A percentile compares a stretch with the other conserved stretches of the same genome.
phyloP scores from a whole-genome alignment of 1,140 invertebrate species.

The Scaptomyza pallida region DNA sequence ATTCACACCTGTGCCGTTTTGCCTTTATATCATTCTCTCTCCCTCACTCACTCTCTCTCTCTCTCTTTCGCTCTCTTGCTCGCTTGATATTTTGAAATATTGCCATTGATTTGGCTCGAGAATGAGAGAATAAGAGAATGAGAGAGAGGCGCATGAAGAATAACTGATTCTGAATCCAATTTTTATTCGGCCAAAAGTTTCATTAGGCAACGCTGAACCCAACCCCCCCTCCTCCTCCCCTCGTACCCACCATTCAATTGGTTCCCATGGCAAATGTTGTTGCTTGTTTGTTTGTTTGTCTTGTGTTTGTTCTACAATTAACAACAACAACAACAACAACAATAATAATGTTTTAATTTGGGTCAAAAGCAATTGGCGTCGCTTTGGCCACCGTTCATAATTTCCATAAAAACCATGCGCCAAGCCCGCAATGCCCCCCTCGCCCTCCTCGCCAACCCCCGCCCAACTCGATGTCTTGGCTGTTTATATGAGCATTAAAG shows the following conservation, averaged over 20 bases:
- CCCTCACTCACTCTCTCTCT: no score
- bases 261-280: constrained; percentile 71
- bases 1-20: constrained; percentile 72
- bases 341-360: constrained; percentile 56
- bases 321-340: constrained; percentile 65
- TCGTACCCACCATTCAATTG: background rate
- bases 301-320: constrained; percentile 71
- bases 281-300: constrained; percentile 14
- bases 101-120: constrained; percentile 70
- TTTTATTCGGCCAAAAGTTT: constrained; percentile 29
- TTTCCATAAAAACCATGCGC: constrained; percentile 42
- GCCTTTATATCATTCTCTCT: background rate
- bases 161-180: constrained; percentile 61
- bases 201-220: no score
- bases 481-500: constrained; percentile 10
- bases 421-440: background rate
- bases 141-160: constrained; percentile 39
- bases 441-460: background rate
- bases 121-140: no score
- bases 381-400: constrained; percentile 64
- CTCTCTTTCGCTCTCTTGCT: background rate
- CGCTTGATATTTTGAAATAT: constrained; percentile 80
- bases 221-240: background rate
- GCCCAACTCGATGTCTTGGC: constrained; percentile 1
- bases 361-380: constrained; percentile 77